phyloP scores from a whole-genome alignment of 2,888 invertebrate species.

The Bedellia somnulentella region DNA sequence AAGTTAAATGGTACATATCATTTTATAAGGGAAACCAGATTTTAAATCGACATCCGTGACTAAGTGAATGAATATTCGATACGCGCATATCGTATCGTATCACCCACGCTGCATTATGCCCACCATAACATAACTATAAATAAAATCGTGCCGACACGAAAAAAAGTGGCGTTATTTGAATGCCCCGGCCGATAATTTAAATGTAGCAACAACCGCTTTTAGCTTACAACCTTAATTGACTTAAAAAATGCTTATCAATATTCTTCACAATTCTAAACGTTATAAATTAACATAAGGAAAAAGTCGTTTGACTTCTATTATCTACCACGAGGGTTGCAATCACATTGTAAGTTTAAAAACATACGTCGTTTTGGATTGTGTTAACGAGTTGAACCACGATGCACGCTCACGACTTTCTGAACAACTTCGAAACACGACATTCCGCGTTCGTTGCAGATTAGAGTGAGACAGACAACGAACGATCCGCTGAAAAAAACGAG shows the following conservation, averaged over 20 bases:
- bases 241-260: slow-evolving; percentile 61
- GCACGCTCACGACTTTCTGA: slow-evolving; percentile 62
- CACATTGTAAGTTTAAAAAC: too few species aligned
- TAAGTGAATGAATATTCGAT: slow-evolving; percentile 30
- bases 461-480: slow-evolving; percentile 54
- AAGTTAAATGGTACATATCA: too few species aligned
- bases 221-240: slow-evolving; percentile 63
- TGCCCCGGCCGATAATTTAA: slow-evolving; percentile 58
- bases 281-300: too few species aligned
- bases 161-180: slow-evolving; percentile 59
- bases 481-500: slow-evolving; percentile 53
- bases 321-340: too few species aligned
- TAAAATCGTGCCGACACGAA: slow-evolving; percentile 59
- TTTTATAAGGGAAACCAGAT: too few species aligned
- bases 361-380: slow-evolving; percentile 25
- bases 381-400: slow-evolving; percentile 50
- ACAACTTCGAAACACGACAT: slow-evolving; percentile 61
- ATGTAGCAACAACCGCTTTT: slow-evolving; percentile 62
- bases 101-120: slow-evolving; percentile 23
- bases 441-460: slow-evolving; percentile 61
- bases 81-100: slow-evolving; percentile 19
- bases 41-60: slow-evolving; percentile 25
- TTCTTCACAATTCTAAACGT: slow-evolving; percentile 19
- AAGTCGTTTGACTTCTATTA: too few species aligned
- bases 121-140: slow-evolving; percentile 46